A percentile compares a stretch with the other conserved stretches of the same genome.
phyloP scores from a whole-genome alignment of 1,140 invertebrate species.

The Drosophila nikananu region DNA sequence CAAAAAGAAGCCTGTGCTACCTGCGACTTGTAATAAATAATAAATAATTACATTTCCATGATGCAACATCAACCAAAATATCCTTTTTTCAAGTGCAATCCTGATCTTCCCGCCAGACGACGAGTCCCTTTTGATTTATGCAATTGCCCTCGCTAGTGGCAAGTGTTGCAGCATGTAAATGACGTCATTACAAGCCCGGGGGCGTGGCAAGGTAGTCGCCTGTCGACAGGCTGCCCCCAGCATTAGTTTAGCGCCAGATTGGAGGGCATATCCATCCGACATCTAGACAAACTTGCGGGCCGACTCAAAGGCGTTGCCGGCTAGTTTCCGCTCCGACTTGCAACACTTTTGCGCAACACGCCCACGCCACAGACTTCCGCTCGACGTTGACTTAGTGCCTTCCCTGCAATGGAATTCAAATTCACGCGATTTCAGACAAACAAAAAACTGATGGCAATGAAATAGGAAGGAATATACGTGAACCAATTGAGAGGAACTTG shows the following conservation, averaged over 20 bases:
- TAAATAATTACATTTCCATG: neutral
- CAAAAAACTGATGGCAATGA: neutral
- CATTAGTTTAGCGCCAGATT: slow-evolving; percentile 38
- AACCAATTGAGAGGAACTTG: neutral
- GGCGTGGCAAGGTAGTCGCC: slow-evolving; percentile 41
- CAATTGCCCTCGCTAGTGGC: slow-evolving; percentile 25
- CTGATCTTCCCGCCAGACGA: slow-evolving; percentile 1
- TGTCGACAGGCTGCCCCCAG: slow-evolving; percentile 35
- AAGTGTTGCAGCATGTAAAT: slow-evolving; percentile 65
- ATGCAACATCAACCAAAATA: neutral
- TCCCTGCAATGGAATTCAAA: neutral
- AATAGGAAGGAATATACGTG: no score
- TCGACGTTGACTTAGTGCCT: slow-evolving; percentile 29
- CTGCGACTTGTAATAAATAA: neutral
- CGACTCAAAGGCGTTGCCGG: slow-evolving; percentile 21
- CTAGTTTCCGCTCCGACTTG: slow-evolving; percentile 42
- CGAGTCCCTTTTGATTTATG: slow-evolving; percentile 43
- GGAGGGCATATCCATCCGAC: slow-evolving; percentile 31
- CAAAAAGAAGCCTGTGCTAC: neutral
- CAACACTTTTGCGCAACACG: slow-evolving; percentile 45
- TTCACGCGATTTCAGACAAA: slow-evolving; percentile 6
- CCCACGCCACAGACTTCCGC: slow-evolving; percentile 12
- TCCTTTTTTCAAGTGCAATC: slow-evolving; percentile 1
- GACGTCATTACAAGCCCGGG: slow-evolving; percentile 58
- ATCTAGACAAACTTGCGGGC: slow-evolving; percentile 41